phyloP scores from a whole-genome alignment of 2,888 invertebrate species.

The Melitaea athalia region DNA sequence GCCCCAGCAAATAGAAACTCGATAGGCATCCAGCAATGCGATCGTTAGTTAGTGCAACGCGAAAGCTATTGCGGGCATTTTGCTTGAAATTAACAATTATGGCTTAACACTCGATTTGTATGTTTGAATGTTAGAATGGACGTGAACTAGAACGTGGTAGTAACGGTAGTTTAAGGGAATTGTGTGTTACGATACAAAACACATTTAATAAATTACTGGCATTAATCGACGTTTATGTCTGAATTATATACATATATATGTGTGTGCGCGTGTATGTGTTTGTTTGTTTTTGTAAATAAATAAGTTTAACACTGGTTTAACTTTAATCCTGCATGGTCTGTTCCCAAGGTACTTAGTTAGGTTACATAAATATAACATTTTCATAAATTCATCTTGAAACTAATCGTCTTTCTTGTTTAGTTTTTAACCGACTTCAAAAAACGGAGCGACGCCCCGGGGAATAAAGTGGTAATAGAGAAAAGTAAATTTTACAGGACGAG shows the following conservation, averaged over 20 bases:
- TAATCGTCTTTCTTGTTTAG: too few species aligned
- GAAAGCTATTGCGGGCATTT: slow-evolving; percentile 75
- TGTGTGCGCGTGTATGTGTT: too few species aligned
- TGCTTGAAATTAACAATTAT: slow-evolving; percentile 80
- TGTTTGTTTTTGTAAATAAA: too few species aligned
- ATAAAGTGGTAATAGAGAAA: too few species aligned
- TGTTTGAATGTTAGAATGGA: slow-evolving; percentile 54
- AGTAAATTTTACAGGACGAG: too few species aligned
- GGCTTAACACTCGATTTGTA: slow-evolving; percentile 71
- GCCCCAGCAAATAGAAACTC: slow-evolving; percentile 67
- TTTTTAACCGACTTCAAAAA: too few species aligned
- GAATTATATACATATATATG: background rate
- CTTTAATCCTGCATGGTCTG: too few species aligned
- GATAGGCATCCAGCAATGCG: slow-evolving; percentile 79
- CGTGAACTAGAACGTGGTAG: slow-evolving; percentile 43
- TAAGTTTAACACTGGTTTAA: too few species aligned
- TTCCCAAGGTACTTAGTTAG: too few species aligned
- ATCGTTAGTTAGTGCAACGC: slow-evolving; percentile 76
- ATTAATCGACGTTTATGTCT: slow-evolving; percentile 20
- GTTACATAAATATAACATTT: too few species aligned
- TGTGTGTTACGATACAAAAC: slow-evolving; percentile 40
- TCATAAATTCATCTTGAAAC: too few species aligned
- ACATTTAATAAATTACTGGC: slow-evolving; percentile 23
- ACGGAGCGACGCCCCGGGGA: too few species aligned
- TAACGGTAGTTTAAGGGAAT: slow-evolving; percentile 47